Evolutionary conservation across 2,888 invertebrate species (phyloP).

Genomic region (Ramazzottius varieornatus): DNA sequence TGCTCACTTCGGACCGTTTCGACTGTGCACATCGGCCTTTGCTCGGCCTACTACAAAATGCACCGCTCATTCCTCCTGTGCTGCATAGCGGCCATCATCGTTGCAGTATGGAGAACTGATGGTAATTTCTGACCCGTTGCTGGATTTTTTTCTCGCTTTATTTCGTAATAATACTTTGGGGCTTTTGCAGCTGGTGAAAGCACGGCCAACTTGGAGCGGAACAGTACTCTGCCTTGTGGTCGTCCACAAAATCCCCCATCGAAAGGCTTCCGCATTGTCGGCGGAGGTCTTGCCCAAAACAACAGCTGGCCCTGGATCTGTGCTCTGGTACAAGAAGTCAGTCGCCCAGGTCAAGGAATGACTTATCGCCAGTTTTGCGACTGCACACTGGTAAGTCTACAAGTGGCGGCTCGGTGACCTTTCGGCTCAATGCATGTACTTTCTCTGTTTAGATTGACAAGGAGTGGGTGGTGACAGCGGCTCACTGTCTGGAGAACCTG

Average conservation of each 20-base stretch:
- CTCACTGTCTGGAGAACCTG: background rate
- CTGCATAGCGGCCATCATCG: too few species aligned
- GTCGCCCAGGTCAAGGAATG: background rate
- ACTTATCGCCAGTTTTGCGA: background rate
- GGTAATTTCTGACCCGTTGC: too few species aligned
- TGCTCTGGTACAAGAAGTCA: background rate
- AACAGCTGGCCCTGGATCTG: conserved; percentile 2
- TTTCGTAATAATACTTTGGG: background rate
- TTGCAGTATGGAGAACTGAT: too few species aligned
- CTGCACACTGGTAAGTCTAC: background rate
- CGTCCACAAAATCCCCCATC: background rate
- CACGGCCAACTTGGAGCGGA: too few species aligned
- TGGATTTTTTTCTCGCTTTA: background rate
- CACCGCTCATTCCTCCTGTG: too few species aligned
- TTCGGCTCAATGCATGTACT: background rate
- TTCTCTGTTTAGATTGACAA: background rate
- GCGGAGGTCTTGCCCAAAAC: background rate
- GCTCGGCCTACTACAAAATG: too few species aligned
- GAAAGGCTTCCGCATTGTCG: background rate
- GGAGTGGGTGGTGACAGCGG: background rate
- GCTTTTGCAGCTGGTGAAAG: too few species aligned
- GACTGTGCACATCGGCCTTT: too few species aligned
- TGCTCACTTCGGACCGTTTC: too few species aligned
- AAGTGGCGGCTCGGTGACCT: background rate
- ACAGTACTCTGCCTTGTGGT: background rate